A percentile compares a stretch with the other conserved stretches of the same genome.
phyloP scores from a whole-genome alignment of 2,888 invertebrate species.

The Synergus umbraculus region DNA sequence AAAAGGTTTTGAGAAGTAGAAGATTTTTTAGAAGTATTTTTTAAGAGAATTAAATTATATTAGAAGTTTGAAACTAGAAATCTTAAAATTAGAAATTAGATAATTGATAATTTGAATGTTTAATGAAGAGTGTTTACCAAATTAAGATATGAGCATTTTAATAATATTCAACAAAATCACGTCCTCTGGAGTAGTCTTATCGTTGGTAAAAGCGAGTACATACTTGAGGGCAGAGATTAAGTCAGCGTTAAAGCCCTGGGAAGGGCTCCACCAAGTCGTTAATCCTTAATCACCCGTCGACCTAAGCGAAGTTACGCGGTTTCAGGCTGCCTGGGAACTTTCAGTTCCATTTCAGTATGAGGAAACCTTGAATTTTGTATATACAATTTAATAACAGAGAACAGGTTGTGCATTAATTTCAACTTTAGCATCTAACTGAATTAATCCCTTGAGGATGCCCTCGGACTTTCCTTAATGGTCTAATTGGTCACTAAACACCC shows the following conservation, averaged over 20 bases:
- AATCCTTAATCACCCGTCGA: conserved; percentile 60
- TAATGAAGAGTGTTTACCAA: too few relatives aligned
- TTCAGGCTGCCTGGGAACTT: background rate
- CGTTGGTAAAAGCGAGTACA: background rate
- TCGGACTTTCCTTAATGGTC: background rate
- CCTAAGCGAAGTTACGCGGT: conserved; percentile 21
- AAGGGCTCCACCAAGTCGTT: conserved; percentile 58
- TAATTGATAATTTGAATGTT: too few relatives aligned
- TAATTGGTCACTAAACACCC: conserved; percentile 13
- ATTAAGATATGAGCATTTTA: background rate
- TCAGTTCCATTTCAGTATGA: conserved; percentile 10
- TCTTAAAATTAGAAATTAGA: too few relatives aligned
- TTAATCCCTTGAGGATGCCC: background rate
- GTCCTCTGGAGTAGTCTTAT: background rate
- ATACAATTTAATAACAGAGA: conserved; percentile 21
- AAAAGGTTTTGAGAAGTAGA: background rate
- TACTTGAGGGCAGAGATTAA: conserved; percentile 4
- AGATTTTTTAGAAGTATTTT: too few relatives aligned
- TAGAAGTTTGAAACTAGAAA: too few relatives aligned
- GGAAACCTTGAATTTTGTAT: conserved; percentile 3
- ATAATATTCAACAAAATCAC: background rate
- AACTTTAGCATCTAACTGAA: background rate
- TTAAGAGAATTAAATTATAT: too few relatives aligned
- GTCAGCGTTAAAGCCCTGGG: background rate
- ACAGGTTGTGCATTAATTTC: background rate